Evolutionary conservation across 2,797 vertebrate species (phyloP).

Genomic region (Molossus molossus): DNA sequence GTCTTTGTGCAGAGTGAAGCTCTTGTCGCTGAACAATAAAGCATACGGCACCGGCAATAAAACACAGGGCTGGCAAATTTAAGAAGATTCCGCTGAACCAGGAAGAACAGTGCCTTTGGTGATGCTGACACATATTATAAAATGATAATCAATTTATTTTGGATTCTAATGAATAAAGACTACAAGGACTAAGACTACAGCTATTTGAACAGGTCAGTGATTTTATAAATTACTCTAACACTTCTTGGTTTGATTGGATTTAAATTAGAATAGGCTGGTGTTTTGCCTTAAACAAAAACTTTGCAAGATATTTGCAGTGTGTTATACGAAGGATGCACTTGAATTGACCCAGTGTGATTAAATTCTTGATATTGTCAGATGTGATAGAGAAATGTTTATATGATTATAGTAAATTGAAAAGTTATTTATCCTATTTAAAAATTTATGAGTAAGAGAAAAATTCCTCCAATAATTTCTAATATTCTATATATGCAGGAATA

Average conservation of each 20-base stretch:
- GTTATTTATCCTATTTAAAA: constrained; percentile 86
- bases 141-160: constrained; percentile 89
- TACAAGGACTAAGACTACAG: constrained; percentile 92
- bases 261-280: constrained; percentile 80
- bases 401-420: constrained; percentile 81
- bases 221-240: constrained; percentile 87
- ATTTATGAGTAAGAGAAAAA: constrained; percentile 79
- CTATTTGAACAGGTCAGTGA: constrained; percentile 96
- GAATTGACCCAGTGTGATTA: constrained; percentile 79
- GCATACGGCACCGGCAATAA: constrained; percentile 95
- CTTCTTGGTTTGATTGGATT: constrained; percentile 84
- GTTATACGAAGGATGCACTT: constrained; percentile 83
- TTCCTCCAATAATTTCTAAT: constrained; percentile 77
- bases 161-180: constrained; percentile 92
- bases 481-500: constrained; percentile 59
- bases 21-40: constrained; percentile 96
- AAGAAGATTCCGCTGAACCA: constrained; percentile 90
- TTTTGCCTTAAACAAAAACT: constrained; percentile 81
- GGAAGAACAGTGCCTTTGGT: constrained; percentile 85
- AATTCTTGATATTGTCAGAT: constrained; percentile 85
- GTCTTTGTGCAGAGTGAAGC: constrained; percentile 97
- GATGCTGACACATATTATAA: constrained; percentile 89
- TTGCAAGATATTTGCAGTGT: constrained; percentile 83
- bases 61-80: constrained; percentile 93
- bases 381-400: constrained; percentile 81